Evolutionary conservation across 2,888 invertebrate species (phyloP), one percentile per base, ranked within the genome.

Genomic region (Drosophila nigricruria): DNA sequence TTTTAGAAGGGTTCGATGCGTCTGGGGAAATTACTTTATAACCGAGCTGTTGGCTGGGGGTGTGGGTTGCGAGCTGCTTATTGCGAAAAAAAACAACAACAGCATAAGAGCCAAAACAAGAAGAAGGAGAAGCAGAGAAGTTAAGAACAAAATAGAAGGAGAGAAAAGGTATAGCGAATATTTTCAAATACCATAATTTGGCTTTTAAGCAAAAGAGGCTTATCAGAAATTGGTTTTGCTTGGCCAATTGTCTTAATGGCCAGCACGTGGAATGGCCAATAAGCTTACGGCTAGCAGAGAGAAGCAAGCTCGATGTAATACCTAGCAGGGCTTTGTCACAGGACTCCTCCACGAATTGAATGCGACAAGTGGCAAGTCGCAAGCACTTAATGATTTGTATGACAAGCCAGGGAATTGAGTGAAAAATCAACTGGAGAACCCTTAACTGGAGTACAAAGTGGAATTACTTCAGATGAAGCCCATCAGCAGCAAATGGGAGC

Each of bases 181-280:
- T 70, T 66, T 81, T 76, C 79, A 84, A 84, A 84, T 86, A 72
- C 81, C 81, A 89, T 89, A 85, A 85, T 85, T 85, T 85, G 88
- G 88, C 87, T 85, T 81, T 85, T 85, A 84, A 89, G 88, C 88
- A 87, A 89, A 84, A 87, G 88, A 84, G 84, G 84, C 84, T 89
- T 89, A 85, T 87, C 84, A 89, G 79, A 85, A 85, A 85, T 85
- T 85, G 84, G 89, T 89, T 87, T 87, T 77, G 84, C 87, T 74
- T 53, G 77, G 84, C 89, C 84, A 85, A 85, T 85, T 85, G 89
- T 89, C 87, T 87, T 85, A 85, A 85, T 85, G 74, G 89, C 73
- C 71, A 64, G 70, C 59, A 68, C 77, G 65, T 73, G 79, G 74
- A 69, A 67, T 65, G 70, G 57, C 71, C 65, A 74, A 79, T 70